A percentile compares a stretch with the other conserved stretches of the same genome.
These are phyloP conservation scores for Mythimna vitellina DNA, from an alignment of 2,888 invertebrate species.

Conservation along the genomic window DNA sequence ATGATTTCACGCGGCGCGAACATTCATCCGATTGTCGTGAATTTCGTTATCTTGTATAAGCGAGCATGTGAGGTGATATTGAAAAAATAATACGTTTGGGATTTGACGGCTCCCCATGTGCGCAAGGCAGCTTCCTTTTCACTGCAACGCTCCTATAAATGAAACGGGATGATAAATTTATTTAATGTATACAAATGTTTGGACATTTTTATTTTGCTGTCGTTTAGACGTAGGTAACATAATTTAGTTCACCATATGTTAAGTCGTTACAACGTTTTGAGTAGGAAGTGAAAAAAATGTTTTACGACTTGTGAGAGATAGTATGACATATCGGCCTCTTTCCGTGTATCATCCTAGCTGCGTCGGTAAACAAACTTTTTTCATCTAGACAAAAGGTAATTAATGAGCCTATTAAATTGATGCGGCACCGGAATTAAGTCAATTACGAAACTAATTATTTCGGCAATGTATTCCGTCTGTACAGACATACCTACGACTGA, in stretches of 20 bases:
- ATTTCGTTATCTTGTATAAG: slow-evolving; percentile 89
- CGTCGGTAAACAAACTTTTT: slow-evolving; percentile 76
- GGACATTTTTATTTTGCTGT: slow-evolving; percentile 90
- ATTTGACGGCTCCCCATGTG: slow-evolving; percentile 89
- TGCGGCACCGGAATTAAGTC: slow-evolving; percentile 69
- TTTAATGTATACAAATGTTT: slow-evolving; percentile 91
- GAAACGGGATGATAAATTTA: slow-evolving; percentile 90
- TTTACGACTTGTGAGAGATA: slow-evolving; percentile 87
- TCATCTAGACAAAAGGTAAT: slow-evolving; percentile 69
- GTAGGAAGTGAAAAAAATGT: slow-evolving; percentile 89
- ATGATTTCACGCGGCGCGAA: slow-evolving; percentile 90
- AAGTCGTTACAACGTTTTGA: slow-evolving; percentile 83
- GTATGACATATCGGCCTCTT: slow-evolving; percentile 83
- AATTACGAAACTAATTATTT: slow-evolving; percentile 65
- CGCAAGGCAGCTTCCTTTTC: slow-evolving; percentile 88
- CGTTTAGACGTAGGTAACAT: slow-evolving; percentile 89
- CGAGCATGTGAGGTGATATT: slow-evolving; percentile 85
- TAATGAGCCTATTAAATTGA: slow-evolving; percentile 74
- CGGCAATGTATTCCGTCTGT: slow-evolving; percentile 24
- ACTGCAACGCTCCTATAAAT: slow-evolving; percentile 82
- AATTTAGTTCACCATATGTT: slow-evolving; percentile 90
- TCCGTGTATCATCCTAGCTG: slow-evolving; percentile 76
- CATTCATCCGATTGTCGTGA: slow-evolving; percentile 89
- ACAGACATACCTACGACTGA: no score
- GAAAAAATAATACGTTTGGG: slow-evolving; percentile 90